These are phyloP conservation scores for Enteromius anoplus DNA, from an alignment of 2,797 vertebrate genomes.

Conservation along the genomic window DNA sequence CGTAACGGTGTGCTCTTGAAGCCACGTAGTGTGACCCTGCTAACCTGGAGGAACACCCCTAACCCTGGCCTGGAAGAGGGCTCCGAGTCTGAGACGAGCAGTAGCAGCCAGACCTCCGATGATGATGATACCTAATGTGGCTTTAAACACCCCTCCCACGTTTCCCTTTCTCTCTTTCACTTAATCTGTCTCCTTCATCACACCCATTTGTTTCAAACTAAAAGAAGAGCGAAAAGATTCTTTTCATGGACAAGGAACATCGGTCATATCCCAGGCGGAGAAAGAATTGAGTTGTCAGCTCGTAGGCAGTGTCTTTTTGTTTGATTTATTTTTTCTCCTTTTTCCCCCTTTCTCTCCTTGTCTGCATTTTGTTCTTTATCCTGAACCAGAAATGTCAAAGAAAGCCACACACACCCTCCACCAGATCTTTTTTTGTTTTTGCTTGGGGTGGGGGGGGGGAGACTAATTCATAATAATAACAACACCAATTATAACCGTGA, in stretches of 20 bases:
- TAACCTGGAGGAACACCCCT: slow-evolving; percentile 94
- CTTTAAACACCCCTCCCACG: slow-evolving; percentile 78
- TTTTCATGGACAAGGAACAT: slow-evolving; percentile 94
- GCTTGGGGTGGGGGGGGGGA: slow-evolving; percentile 42
- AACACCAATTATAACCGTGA: slow-evolving; percentile 64
- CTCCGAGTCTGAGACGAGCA: slow-evolving; percentile 95
- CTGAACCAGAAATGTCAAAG: slow-evolving; percentile 58
- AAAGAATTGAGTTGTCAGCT: slow-evolving; percentile 57
- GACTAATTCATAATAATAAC: slow-evolving; percentile 65
- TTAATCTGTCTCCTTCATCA: slow-evolving; percentile 72
- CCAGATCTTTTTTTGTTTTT: slow-evolving; percentile 54
- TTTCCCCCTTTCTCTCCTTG: slow-evolving; percentile 33
- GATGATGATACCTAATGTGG: slow-evolving; percentile 86
- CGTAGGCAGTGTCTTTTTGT: slow-evolving; percentile 64
- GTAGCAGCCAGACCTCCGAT: slow-evolving; percentile 96
- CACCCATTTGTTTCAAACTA: slow-evolving; percentile 67
- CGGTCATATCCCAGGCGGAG: slow-evolving; percentile 88
- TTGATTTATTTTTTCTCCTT: slow-evolving; percentile 26
- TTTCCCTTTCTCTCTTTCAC: slow-evolving; percentile 63
- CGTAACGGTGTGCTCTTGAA: slow-evolving; percentile 91
- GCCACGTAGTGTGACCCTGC: slow-evolving; percentile 85
- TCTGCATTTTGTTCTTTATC: slow-evolving; percentile 53
- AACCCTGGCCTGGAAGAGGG: slow-evolving; percentile 88
- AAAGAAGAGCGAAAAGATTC: slow-evolving; percentile 60
- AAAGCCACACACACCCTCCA: slow-evolving; percentile 54